Evolutionary conservation across 2,113 vertebrate genomes (phyloP).

Genomic region (Gymnobelideus leadbeateri): DNA sequence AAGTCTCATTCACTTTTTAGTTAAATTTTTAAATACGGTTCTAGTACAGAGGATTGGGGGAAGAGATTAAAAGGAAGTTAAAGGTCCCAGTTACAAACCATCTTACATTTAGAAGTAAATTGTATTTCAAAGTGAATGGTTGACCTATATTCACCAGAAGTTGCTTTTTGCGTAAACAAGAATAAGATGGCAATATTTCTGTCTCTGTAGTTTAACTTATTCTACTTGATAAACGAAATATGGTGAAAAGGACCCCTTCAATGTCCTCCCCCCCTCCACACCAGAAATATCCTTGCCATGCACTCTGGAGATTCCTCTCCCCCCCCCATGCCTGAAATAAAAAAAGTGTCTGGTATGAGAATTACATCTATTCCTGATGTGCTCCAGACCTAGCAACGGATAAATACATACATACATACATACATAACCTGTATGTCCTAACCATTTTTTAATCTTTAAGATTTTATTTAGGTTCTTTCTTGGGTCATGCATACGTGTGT

Average conservation of each 20-base stretch:
- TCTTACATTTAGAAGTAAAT: slow-evolving; percentile 67
- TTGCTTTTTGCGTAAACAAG: slow-evolving; percentile 72
- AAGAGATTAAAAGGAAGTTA: slow-evolving; percentile 2
- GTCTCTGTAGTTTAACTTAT: background rate
- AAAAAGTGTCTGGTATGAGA: background rate
- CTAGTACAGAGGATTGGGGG: background rate
- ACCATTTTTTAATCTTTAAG: background rate
- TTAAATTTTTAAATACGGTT: background rate
- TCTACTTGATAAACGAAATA: background rate
- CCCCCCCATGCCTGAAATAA: background rate
- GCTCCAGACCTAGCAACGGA: background rate
- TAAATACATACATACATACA: too few relatives aligned
- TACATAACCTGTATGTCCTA: background rate
- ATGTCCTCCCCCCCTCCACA: background rate
- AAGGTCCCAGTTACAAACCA: slow-evolving; percentile 61
- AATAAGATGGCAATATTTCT: slow-evolving; percentile 55
- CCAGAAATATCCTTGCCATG: background rate
- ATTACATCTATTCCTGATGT: background rate
- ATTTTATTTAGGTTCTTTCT: background rate
- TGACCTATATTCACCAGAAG: slow-evolving; percentile 57
- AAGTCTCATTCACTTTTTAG: background rate
- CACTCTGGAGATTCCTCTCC: background rate
- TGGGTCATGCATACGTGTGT: background rate
- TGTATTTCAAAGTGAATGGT: slow-evolving; percentile 57
- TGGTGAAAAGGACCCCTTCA: background rate